Evolutionary conservation across 2,888 invertebrate species (phyloP).

Genomic region (Urechis unicinctus): DNA sequence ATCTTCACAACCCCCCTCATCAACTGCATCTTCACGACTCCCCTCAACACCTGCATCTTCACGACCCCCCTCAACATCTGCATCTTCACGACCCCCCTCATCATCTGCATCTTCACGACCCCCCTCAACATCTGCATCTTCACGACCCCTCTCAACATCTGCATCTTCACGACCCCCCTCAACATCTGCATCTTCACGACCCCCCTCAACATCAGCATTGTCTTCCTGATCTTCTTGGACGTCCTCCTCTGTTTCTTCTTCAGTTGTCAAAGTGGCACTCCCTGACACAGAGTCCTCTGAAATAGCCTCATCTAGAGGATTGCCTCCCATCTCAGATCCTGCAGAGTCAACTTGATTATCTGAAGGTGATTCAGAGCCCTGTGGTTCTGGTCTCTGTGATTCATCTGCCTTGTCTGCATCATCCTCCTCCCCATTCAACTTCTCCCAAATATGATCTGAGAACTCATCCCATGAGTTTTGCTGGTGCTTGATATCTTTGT

Average conservation of each 20-base stretch:
- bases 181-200: no score
- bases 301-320: not conserved
- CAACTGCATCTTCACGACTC: no score
- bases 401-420: not conserved
- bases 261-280: no score
- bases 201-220: no score
- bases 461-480: conserved; percentile 4
- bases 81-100: no score
- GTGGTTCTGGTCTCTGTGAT: not conserved
- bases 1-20: no score
- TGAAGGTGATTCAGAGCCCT: not conserved
- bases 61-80: no score
- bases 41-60: no score
- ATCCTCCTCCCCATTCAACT: conserved; percentile 5
- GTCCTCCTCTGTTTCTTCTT: not conserved
- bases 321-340: not conserved
- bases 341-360: not conserved
- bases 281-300: not conserved
- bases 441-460: conserved; percentile 8
- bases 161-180: no score
- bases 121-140: no score
- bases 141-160: no score
- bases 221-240: not conserved
- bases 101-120: no score
- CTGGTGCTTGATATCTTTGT: conserved; percentile 3